Conservation (phyloP, 1,140 invertebrate genomes). For the Ladona fulva region DNA sequence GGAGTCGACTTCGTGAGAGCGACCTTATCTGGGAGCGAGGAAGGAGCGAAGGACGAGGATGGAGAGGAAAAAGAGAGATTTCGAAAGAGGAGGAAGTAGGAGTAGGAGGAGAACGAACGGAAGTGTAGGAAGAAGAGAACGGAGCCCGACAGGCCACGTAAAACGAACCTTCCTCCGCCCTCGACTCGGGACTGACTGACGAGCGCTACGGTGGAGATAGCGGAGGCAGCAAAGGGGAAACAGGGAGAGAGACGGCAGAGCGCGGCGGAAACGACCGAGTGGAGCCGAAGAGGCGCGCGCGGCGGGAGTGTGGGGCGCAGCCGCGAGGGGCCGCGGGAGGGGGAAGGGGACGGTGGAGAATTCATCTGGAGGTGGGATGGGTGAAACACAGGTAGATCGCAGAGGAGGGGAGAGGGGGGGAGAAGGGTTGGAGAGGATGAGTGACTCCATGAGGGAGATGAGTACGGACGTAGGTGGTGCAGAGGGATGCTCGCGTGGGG, state of each 20-base stretch:
- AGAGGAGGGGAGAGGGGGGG: background rate
- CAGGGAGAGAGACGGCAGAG: background rate
- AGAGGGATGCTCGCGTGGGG: background rate
- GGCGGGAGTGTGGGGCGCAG: background rate
- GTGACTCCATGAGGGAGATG: background rate
- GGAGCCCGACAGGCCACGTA: background rate
- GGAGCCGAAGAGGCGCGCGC: background rate
- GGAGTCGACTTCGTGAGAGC: too few relatives aligned
- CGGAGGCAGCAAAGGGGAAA: background rate
- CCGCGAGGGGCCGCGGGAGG: background rate
- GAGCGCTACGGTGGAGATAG: background rate
- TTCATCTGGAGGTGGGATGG: background rate
- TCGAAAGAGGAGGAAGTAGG: too few relatives aligned
- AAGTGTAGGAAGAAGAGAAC: slow-evolving; percentile 9
- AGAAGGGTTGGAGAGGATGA: background rate
- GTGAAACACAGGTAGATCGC: background rate
- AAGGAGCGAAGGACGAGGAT: background rate
- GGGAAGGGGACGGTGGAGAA: background rate
- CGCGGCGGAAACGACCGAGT: background rate
- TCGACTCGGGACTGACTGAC: slow-evolving; percentile 6
- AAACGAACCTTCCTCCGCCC: background rate
- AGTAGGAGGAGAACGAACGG: background rate
- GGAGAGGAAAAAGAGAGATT: background rate
- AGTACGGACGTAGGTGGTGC: background rate
- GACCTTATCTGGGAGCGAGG: background rate